These are phyloP conservation scores for Caenorhabditis panamensis DNA, from an alignment of 2,888 invertebrate species.

Conservation along the genomic window DNA sequence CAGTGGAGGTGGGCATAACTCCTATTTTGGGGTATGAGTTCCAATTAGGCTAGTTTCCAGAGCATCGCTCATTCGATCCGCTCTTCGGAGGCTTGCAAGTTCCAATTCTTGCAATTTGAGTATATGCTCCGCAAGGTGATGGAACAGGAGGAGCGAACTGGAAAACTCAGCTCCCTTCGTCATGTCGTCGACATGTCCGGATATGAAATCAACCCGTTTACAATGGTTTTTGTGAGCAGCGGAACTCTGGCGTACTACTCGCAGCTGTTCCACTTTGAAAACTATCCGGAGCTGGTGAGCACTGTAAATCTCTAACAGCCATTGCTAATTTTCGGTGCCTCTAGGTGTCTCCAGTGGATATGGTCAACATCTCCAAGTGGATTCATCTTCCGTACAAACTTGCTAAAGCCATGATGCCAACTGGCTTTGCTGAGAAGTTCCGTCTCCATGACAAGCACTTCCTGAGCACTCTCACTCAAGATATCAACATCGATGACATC, in stretches of 20 bases:
- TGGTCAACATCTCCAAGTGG: conserved; percentile 81
- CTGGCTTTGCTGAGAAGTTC: conserved; percentile 79
- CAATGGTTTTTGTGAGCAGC: conserved; percentile 79
- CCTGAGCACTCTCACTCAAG: conserved; percentile 71
- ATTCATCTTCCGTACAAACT: conserved; percentile 80
- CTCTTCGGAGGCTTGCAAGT: conserved; percentile 77
- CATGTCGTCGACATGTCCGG: conserved; percentile 80
- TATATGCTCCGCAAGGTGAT: conserved; percentile 79
- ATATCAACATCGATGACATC: conserved; percentile 75
- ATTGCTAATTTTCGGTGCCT: conserved; percentile 14
- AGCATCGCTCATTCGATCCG: conserved; percentile 77
- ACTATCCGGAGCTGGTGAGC: conserved; percentile 80
- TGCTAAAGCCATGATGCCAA: conserved; percentile 79
- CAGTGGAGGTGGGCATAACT: conserved; percentile 73
- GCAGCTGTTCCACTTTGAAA: conserved; percentile 81
- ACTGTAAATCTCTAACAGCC: background rate
- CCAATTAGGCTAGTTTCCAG: conserved; percentile 58
- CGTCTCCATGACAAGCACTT: conserved; percentile 78
- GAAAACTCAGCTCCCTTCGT: conserved; percentile 75
- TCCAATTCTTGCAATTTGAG: conserved; percentile 81
- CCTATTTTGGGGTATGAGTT: background rate
- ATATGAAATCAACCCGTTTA: conserved; percentile 81
- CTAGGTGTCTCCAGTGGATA: conserved; percentile 77
- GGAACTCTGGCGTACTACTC: conserved; percentile 80
- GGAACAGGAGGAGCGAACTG: conserved; percentile 78